Evolutionary conservation across 2,113 vertebrate species (phyloP), one percentile per base, ranked within the genome.

Genomic region (Ibidorhyncha struthersii): DNA sequence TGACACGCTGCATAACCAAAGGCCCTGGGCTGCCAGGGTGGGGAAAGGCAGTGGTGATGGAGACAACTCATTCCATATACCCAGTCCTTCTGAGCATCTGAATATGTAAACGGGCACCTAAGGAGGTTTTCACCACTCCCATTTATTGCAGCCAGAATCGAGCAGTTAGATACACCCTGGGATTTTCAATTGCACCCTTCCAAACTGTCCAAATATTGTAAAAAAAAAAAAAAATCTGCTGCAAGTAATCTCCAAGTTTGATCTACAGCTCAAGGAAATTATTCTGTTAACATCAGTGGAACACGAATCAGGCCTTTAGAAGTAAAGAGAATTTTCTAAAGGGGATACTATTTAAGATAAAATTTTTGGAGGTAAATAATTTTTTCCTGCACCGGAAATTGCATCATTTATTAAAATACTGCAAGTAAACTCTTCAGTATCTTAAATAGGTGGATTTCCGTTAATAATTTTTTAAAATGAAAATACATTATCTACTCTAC

Each of bases 371-470:
- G 26, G 45, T 78, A 90, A 77, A 59, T 23, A 32, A 12, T 4
- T 18, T 38, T 72, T 62, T 55, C 32, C 34, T 65, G 47, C 52
- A 34, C 16, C 62, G 38, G 58, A 77, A 76, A 80, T 8, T 4
- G 14, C 17, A 58, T 34, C 17, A 61, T 52, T 71, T 58, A 77
- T 56, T 65, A 81, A 62, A 90, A 82, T 27, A 20, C 38, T 38
- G 27, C 1, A 5, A 72, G 73, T 34, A 15, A 89, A 36, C 21
- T 69, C 65, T 47, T n/a, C 14, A 38, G 20, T 38, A 47, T 50
- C 78, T 82, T 73, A 94, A 90, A 93, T 36, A 73, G 53, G 58
- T 62, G 26, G 66, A 93, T 94, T 94, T 85, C 52, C 62, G 50
- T 80, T 72, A 76, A 66, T 71, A 49, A 74, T 13, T 6, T 50